Base-by-base conservation (phyloP, 2,888 invertebrate species). In the Harpalus rubripes region DNA sequence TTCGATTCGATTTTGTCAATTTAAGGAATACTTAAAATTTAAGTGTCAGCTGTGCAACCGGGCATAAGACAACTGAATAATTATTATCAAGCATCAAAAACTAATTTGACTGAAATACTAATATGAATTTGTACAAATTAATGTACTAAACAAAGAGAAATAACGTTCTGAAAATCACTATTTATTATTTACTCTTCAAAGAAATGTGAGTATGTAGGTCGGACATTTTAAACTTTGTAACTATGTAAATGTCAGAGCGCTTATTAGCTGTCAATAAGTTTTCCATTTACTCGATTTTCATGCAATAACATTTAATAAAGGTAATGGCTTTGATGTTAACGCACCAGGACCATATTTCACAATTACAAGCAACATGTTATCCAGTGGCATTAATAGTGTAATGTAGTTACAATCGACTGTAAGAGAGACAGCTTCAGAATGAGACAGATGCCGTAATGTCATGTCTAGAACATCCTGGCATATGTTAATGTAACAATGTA, bases 401-500 rank as follows among this genome's bases (percentile, higher is more conserved):
- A 39, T 68, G 68, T 39, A 68, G 68, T 68, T 68, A 68, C 6
- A 68, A 68, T 68, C 68, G 68, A 68, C 68, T 41, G 12, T 68
- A 39, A 32, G 39, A 68, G 68, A 68, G 68, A 68, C n/a, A 0
- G 63, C 63, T 68, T 1, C 15, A 15, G 68, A 39, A 68, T 32
- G 68, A 68, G 68, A 68, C 68, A 68, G 68, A 68, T 68, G 68
- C 26, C 32, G 68, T 39, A 68, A 68, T 26, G 68, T 39, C 32
- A 68, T 68, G 68, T 68, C 68, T 68, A 26, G n/a, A 39, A 39
- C 68, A 68, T 68, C 68, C 68, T 68, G 68, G 68, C 68, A 68
- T 68, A 68, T 68, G 68, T 68, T 68, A 68, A 68, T 68, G 68
- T 39, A 68, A 68, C 68, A 68, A 39, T 68, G 32, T 68, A 68